Evolutionary conservation across 37 sponge, comb jelly and placozoan species (phyloP).

Genomic region (Chondrilla cf. caribensis): DNA sequence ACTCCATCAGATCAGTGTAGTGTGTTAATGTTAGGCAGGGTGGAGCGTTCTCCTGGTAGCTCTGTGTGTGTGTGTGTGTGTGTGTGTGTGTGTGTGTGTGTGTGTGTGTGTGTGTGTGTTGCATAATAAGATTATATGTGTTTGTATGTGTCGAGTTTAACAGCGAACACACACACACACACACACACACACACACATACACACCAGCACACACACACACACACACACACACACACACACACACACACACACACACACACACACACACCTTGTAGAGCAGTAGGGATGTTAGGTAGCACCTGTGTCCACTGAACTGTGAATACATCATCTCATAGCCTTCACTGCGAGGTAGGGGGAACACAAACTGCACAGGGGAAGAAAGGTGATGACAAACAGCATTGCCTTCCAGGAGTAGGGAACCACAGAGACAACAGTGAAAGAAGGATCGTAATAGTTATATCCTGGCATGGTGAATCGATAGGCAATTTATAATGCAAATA

Average conservation of each 20-base stretch:
- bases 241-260: too few species aligned
- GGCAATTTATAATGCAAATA: too few species aligned
- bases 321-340: constrained; percentile 72
- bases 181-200: background rate
- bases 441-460: too few species aligned
- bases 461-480: too few species aligned
- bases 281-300: constrained; percentile 60
- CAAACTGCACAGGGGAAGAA: constrained; percentile 42
- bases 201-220: constrained; percentile 5
- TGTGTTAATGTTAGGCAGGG: constrained; percentile 60
- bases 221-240: background rate
- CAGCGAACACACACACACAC: background rate
- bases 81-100: background rate
- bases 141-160: too few species aligned
- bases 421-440: background rate
- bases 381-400: background rate
- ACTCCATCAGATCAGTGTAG: constrained; percentile 64
- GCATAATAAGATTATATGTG: too few species aligned
- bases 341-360: constrained; percentile 64
- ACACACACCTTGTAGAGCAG: constrained; percentile 51
- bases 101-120: too few species aligned
- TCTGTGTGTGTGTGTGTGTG: constrained; percentile 5
- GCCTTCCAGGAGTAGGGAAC: too few species aligned
- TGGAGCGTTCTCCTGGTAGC: constrained; percentile 63
- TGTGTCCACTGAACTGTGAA: constrained; percentile 51